Evolutionary conservation across 2,797 vertebrate species (phyloP).

Genomic region (Melanitta fusca): DNA sequence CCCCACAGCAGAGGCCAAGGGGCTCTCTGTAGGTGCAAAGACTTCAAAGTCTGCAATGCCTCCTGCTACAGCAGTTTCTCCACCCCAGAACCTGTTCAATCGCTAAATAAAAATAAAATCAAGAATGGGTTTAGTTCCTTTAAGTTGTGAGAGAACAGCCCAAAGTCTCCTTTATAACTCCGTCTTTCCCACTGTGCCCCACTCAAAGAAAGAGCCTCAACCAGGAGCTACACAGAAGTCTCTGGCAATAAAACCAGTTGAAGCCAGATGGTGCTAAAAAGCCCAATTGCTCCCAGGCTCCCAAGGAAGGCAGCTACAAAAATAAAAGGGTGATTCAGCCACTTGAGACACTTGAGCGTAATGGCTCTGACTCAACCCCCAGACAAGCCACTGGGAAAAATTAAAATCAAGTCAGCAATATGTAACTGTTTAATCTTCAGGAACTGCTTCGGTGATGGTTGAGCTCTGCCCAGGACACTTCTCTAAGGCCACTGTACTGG

Average conservation of each 20-base stretch:
- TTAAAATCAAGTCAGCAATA: neutral
- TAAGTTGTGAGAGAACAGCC: neutral
- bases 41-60: neutral
- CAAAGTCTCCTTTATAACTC: neutral
- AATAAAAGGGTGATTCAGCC: neutral
- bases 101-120: neutral
- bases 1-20: neutral
- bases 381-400: neutral
- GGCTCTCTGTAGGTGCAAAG: neutral
- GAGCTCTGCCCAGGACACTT: neutral
- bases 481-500: neutral
- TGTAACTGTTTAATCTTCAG: accelerated
- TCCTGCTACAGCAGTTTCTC: neutral
- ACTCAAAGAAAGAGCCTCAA: neutral
- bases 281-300: neutral
- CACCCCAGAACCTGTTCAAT: neutral
- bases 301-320: conserved; percentile 3
- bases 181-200: neutral
- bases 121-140: neutral
- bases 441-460: neutral
- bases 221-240: neutral
- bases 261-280: conserved; percentile 4
- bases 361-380: neutral
- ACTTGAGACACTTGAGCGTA: neutral
- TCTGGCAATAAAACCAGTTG: neutral